Evolutionary conservation across 2,797 vertebrate genomes (phyloP).

Genomic region (Coregonus sp.): DNA sequence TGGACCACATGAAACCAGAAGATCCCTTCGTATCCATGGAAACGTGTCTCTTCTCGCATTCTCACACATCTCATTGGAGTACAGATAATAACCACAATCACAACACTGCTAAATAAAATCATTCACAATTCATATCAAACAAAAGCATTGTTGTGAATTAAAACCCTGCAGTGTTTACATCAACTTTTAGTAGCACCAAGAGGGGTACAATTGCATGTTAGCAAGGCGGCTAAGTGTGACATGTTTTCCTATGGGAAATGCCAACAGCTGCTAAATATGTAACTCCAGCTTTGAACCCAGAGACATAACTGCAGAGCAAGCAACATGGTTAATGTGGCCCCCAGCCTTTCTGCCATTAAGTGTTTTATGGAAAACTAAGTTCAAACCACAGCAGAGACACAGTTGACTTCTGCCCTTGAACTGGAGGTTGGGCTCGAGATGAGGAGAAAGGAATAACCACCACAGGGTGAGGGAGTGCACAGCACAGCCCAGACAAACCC

Average conservation of each 20-base stretch:
- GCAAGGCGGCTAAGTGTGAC: background rate
- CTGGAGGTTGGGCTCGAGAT: background rate
- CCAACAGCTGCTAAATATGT: background rate
- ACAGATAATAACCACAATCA: background rate
- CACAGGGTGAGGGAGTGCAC: slow-evolving; percentile 45
- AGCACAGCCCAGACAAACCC: slow-evolving; percentile 47
- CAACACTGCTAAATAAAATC: background rate
- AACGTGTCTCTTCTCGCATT: background rate
- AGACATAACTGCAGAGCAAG: background rate
- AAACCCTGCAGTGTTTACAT: background rate
- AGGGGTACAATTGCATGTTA: background rate
- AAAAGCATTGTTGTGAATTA: background rate
- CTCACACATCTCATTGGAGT: background rate
- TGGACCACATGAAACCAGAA: background rate
- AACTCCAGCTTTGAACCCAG: background rate
- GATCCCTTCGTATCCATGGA: background rate
- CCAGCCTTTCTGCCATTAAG: background rate
- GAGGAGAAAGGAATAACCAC: slow-evolving; percentile 25
- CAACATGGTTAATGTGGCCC: background rate
- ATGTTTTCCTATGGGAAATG: background rate
- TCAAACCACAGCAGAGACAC: background rate
- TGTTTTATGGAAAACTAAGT: background rate
- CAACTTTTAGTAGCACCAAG: background rate
- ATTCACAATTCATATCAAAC: background rate
- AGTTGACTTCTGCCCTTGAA: background rate